Evolutionary conservation across 2,113 vertebrate species (phyloP).

Genomic region (Bos indicus): DNA sequence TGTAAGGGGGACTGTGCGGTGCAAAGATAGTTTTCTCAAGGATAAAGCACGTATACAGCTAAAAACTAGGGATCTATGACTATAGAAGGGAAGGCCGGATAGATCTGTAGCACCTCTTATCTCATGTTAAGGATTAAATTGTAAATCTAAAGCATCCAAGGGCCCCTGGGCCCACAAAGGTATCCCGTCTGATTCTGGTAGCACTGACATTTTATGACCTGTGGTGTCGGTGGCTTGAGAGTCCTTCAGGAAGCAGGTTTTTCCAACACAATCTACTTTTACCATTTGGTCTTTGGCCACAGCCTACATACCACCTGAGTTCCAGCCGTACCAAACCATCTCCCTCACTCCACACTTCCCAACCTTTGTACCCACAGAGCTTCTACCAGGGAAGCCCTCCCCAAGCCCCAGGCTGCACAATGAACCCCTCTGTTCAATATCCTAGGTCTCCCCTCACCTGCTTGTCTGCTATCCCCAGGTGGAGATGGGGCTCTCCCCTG

Average conservation of each 20-base stretch:
- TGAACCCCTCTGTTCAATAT: not conserved
- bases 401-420: not conserved
- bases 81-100: not conserved
- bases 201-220: not conserved
- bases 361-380: not conserved
- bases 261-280: not conserved
- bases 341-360: not conserved
- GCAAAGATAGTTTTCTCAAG: not conserved
- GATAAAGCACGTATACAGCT: not conserved
- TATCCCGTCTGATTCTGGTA: not conserved
- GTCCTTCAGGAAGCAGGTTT: not conserved
- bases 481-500: not conserved
- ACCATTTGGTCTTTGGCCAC: not conserved
- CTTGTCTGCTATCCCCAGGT: accelerated
- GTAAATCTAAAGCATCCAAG: not conserved
- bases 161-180: not conserved
- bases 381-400: not conserved
- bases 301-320: not conserved
- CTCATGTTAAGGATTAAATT: not conserved
- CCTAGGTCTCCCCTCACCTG: not conserved
- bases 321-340: not conserved
- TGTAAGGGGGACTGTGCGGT: not conserved
- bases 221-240: not conserved
- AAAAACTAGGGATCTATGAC: not conserved
- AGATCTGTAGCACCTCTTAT: not conserved